Base-by-base conservation (phyloP, 2,113 vertebrate species). In the Bubo blakistoni region DNA sequence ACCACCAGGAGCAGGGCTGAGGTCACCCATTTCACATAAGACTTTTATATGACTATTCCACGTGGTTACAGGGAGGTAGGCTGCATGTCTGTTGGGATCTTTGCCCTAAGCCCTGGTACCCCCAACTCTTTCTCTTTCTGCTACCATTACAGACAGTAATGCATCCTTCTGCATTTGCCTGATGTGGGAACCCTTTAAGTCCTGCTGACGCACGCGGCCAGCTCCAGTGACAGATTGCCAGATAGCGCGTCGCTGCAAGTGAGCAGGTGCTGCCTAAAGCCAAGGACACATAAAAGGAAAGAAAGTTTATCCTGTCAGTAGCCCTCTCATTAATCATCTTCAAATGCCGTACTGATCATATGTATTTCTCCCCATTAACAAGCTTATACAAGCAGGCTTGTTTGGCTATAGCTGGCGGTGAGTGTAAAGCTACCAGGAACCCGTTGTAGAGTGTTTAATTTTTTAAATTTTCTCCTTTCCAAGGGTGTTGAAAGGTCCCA, bases 281-380 rank as follows among this genome's bases (percentile, higher is more conserved):
- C 92, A 93, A 93, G 85, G 93, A 94, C 96, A 93, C 82, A 67
- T 94, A 94, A 95, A 98, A 97, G 88, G 66, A 97, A 96, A 89
- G 90, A 92, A 95, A 95, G 86, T 97, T 97, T 94, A 95, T 87
- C 89, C 94, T 97, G 92, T 93, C 92, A 97, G 84, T 90, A 96
- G 87, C 70, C 82, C 46, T 94, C 88, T 92, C 98, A 99, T 98
- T 98, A 98, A 98, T 99, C 98, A 98, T 96, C 90, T 86, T 81
- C 92, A 98, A 96, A 95, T 97, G 94, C 97, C 92, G 71, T 80
- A 87, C 77, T 62, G 49, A 98, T 97, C 97, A 97, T 95, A 97
- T 96, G 67, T 97, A 89, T 95, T 98, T 96, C 92, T 96, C 47
- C 51, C 90, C 91, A 85, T 96, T 97, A 97, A 97, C 97, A 98